These are phyloP conservation scores for Cotesia vestalis DNA, from an alignment of 1,140 invertebrate genomes.

Conservation along the genomic window DNA sequence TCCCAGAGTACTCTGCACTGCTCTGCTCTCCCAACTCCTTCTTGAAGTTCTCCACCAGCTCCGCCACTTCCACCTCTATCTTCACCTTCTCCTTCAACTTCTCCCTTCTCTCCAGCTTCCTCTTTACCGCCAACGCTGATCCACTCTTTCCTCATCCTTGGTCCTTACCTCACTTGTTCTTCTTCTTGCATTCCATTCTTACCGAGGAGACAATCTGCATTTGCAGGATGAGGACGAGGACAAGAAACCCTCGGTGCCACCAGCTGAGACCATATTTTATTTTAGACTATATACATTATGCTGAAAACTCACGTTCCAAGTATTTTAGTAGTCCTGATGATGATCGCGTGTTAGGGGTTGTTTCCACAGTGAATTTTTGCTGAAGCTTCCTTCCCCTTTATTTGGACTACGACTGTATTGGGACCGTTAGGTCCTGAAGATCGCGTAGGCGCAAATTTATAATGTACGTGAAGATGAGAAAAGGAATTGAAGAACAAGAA, in stretches of 20 bases:
- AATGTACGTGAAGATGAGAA: constrained; percentile 20
- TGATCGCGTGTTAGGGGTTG: too few relatives aligned
- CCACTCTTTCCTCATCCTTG: neutral
- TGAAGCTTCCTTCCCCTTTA: too few relatives aligned
- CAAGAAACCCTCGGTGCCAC: neutral
- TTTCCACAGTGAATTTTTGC: too few relatives aligned
- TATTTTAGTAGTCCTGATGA: too few relatives aligned
- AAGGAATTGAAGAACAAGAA: constrained; percentile 3
- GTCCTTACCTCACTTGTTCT: constrained; percentile 1
- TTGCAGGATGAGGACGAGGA: constrained; percentile 29
- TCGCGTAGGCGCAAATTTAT: neutral
- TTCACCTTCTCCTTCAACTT: neutral
- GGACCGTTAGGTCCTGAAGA: constrained; percentile 20
- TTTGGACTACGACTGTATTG: too few relatives aligned
- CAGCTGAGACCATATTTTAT: too few relatives aligned
- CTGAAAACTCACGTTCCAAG: too few relatives aligned
- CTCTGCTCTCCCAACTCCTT: constrained; percentile 5
- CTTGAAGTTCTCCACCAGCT: neutral
- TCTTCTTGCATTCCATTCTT: constrained; percentile 26
- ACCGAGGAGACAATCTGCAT: constrained; percentile 40
- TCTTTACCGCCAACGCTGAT: neutral
- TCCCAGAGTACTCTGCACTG: constrained; percentile 17
- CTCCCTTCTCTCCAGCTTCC: neutral
- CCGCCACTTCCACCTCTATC: constrained; percentile 4
- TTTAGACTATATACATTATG: too few relatives aligned